Evolutionary conservation across 2,113 vertebrate species (phyloP).

Genomic region (Litocranius walleri): DNA sequence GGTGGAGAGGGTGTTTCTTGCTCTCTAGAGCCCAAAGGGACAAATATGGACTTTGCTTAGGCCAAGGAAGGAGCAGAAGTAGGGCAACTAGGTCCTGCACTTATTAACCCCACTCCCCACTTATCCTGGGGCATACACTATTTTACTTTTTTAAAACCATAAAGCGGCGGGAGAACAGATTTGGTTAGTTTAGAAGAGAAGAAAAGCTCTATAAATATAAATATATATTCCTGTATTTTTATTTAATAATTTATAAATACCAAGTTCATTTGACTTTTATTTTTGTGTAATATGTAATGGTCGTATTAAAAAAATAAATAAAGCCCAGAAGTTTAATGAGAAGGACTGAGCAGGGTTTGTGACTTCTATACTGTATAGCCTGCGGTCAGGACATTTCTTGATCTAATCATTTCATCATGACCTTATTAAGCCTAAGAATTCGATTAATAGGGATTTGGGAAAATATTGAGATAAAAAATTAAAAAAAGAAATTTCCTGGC

Average conservation of each 20-base stretch:
- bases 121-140: slow-evolving; percentile 70
- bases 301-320: slow-evolving; percentile 74
- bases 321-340: slow-evolving; percentile 75
- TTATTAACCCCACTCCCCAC: slow-evolving; percentile 57
- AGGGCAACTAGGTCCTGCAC: slow-evolving; percentile 58
- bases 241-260: slow-evolving; percentile 80
- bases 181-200: slow-evolving; percentile 78
- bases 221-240: slow-evolving; percentile 80
- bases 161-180: slow-evolving; percentile 71
- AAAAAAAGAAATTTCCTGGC: neutral
- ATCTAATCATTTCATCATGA: slow-evolving; percentile 34
- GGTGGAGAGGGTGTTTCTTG: slow-evolving; percentile 66
- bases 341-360: slow-evolving; percentile 74
- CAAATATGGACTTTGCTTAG: slow-evolving; percentile 64
- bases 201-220: slow-evolving; percentile 78
- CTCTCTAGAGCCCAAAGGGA: slow-evolving; percentile 66
- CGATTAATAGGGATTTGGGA: slow-evolving; percentile 20
- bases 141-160: slow-evolving; percentile 77
- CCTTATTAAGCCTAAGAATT: slow-evolving; percentile 41
- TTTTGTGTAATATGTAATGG: slow-evolving; percentile 79
- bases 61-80: slow-evolving; percentile 64
- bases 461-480: neutral
- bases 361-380: slow-evolving; percentile 62
- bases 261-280: slow-evolving; percentile 78
- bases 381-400: slow-evolving; percentile 38